A percentile compares a stretch with the other conserved stretches of the same genome.
These are phyloP conservation scores for Cinclus mexicanus DNA, from an alignment of 2,113 vertebrate genomes.

Conservation along the genomic window DNA sequence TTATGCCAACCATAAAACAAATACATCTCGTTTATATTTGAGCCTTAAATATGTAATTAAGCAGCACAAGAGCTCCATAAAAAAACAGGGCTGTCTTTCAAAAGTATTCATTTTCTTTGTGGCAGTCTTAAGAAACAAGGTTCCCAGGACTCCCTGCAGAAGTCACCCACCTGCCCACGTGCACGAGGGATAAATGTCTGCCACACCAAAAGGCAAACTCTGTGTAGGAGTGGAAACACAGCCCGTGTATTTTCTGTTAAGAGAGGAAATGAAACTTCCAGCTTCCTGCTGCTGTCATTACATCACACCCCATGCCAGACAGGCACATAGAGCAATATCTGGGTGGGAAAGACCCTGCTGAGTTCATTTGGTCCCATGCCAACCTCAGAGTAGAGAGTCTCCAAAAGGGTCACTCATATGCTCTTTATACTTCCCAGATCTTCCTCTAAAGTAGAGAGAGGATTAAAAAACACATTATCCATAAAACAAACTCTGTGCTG, in stretches of 20 bases:
- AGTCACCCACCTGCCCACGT: not conserved
- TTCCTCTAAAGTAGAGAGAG: not conserved
- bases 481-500: not conserved
- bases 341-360: not conserved
- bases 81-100: not conserved
- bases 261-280: not conserved
- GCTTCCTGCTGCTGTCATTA: not conserved
- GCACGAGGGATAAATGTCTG: not conserved
- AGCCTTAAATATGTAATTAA: not conserved
- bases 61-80: not conserved
- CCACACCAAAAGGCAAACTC: not conserved
- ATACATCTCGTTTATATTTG: not conserved
- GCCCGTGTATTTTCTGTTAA: not conserved
- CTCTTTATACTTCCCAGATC: not conserved
- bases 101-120: not conserved
- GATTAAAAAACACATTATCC: not conserved
- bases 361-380: not conserved
- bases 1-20: not conserved
- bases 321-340: not conserved
- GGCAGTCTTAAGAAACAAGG: not conserved
- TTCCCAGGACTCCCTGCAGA: not conserved
- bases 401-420: fast-evolving
- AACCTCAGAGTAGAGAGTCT: not conserved
- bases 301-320: fast-evolving
- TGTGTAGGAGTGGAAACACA: not conserved